A percentile compares a stretch with the other conserved stretches of the same genome.
Evolutionary conservation across 2,113 vertebrate genomes (phyloP).

Genomic region (Penelope pileata): DNA sequence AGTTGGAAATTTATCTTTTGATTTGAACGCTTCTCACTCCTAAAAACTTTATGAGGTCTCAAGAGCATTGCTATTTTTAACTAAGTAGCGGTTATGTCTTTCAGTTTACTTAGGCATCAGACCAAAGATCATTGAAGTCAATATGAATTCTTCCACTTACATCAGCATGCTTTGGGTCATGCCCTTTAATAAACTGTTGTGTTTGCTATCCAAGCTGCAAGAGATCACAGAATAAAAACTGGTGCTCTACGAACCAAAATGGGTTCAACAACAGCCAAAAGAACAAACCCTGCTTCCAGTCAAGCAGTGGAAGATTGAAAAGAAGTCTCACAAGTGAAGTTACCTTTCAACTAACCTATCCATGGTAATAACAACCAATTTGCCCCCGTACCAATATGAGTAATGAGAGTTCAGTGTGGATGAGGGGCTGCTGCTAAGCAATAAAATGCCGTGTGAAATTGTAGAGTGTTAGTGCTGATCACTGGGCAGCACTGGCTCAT

Average conservation of each 20-base stretch:
- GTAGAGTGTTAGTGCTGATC: neutral
- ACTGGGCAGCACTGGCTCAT: neutral
- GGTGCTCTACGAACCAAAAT: neutral
- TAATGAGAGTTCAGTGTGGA: neutral
- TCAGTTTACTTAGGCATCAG: constrained; percentile 44
- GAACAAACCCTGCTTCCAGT: neutral
- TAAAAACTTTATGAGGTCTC: neutral
- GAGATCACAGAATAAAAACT: neutral
- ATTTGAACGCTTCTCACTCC: constrained; percentile 21
- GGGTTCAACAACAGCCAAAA: neutral
- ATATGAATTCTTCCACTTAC: constrained; percentile 38
- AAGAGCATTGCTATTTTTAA: constrained; percentile 38
- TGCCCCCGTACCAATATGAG: accelerated
- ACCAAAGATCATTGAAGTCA: constrained; percentile 43
- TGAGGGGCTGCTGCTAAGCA: neutral
- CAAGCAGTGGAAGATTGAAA: neutral
- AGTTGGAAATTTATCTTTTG: constrained; percentile 8
- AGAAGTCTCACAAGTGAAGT: neutral
- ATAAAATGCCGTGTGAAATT: accelerated
- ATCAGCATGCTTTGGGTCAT: constrained; percentile 30
- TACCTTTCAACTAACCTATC: neutral
- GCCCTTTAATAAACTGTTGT: constrained; percentile 17
- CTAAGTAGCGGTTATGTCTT: constrained; percentile 3
- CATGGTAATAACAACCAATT: neutral
- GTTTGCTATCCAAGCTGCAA: neutral